These are phyloP conservation scores for Channa argus DNA, from an alignment of 2,113 vertebrate genomes.

Conservation along the genomic window DNA sequence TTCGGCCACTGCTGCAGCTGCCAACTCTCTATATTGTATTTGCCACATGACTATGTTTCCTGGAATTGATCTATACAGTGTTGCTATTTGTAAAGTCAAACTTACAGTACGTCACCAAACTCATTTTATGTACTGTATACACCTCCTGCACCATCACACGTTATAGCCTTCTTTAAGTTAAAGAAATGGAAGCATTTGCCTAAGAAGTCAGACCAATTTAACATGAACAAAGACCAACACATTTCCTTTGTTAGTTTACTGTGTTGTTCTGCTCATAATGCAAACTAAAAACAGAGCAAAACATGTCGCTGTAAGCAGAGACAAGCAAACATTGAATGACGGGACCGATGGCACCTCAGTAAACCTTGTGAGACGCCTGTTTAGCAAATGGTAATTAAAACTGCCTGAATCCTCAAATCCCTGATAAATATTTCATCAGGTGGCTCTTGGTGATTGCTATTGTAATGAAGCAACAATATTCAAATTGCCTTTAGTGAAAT, in stretches of 20 bases:
- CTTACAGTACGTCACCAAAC: background rate
- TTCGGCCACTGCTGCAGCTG: background rate
- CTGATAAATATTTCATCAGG: constrained; percentile 84
- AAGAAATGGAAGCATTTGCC: background rate
- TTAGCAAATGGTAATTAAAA: constrained; percentile 82
- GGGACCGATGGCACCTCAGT: constrained; percentile 24
- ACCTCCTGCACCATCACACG: background rate
- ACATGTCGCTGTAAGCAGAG: constrained; percentile 27
- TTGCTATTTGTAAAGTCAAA: background rate
- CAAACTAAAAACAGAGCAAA: constrained; percentile 9
- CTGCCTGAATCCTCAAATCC: constrained; percentile 75
- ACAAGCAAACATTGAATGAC: constrained; percentile 50
- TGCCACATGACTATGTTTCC: background rate
- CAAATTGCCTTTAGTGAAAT: constrained; percentile 70
- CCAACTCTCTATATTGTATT: background rate
- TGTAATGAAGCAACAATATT: constrained; percentile 78
- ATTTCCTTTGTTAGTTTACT: constrained; percentile 7
- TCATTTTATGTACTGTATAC: background rate
- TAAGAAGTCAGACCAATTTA: background rate
- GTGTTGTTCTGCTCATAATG: constrained; percentile 7
- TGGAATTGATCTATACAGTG: too few species aligned
- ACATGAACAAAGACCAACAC: background rate
- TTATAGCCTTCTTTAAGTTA: background rate
- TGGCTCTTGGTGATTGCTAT: constrained; percentile 70
- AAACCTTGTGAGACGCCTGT: constrained; percentile 59